Evolutionary conservation across 2,797 vertebrate genomes (phyloP).

Genomic region (Chaetodon trifasciatus): DNA sequence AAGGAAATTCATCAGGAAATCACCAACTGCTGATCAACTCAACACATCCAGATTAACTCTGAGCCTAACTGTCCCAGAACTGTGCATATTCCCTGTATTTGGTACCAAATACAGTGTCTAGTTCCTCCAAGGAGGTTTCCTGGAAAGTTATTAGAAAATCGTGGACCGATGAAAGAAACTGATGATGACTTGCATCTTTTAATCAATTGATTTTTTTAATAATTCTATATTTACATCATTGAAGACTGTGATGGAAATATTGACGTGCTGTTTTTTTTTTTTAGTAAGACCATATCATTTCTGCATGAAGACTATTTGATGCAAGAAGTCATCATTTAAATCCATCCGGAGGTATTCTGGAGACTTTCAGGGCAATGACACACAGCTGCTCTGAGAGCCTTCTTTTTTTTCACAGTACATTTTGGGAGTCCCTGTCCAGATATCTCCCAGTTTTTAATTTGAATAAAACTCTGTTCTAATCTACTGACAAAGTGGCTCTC

Average conservation of each 20-base stretch:
- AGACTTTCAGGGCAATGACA: background rate
- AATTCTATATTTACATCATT: background rate
- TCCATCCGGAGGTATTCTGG: conserved; percentile 1
- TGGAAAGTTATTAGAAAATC: background rate
- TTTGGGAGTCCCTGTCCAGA: conserved; percentile 41
- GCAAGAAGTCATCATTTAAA: conserved; percentile 12
- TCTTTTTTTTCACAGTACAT: conserved; percentile 17
- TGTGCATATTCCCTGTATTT: background rate
- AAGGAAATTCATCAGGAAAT: background rate
- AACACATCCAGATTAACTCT: background rate
- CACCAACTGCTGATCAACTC: background rate
- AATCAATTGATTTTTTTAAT: background rate
- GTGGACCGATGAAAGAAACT: background rate
- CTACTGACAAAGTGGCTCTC: conserved; percentile 63
- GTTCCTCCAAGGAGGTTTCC: background rate
- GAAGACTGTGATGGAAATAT: background rate
- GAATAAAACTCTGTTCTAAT: conserved; percentile 71
- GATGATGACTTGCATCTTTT: background rate
- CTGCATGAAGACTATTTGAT: background rate
- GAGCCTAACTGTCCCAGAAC: background rate
- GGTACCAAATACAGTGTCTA: background rate
- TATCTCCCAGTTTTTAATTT: conserved; percentile 67
- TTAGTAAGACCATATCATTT: background rate
- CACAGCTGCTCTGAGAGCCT: background rate
- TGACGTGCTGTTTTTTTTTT: background rate